Percentiles rank a stretch among this genome's conserved stretches.
phyloP scores from a whole-genome alignment of 2,888 invertebrate species.

The Callimorpha dominula region DNA sequence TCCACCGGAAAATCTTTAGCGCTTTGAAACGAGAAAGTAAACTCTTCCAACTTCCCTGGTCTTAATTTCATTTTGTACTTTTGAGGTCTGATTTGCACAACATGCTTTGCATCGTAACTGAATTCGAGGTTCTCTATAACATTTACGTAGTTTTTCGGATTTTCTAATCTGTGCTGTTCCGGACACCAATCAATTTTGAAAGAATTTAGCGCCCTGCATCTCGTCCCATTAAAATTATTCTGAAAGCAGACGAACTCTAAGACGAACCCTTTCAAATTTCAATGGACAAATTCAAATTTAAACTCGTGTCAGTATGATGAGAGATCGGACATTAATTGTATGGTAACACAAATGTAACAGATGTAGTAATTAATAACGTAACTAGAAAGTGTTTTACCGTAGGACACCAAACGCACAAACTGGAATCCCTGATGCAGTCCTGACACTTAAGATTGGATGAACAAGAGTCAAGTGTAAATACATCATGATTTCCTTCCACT shows the following conservation, averaged over 20 bases:
- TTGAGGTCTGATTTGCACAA: slow-evolving; percentile 78
- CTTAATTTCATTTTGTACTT: slow-evolving; percentile 60
- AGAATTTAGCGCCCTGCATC: slow-evolving; percentile 47
- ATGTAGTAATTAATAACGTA: neutral
- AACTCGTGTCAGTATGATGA: neutral
- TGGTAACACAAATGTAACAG: no score
- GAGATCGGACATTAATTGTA: no score
- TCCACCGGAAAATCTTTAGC: no score
- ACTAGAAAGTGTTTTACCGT: slow-evolving; percentile 52
- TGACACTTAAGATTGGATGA: slow-evolving; percentile 59
- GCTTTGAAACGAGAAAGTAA: no score
- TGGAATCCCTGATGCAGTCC: slow-evolving; percentile 67
- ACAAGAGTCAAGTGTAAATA: slow-evolving; percentile 49
- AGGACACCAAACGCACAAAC: slow-evolving; percentile 72
- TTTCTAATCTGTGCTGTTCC: slow-evolving; percentile 29
- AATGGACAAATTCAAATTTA: neutral
- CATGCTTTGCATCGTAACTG: slow-evolving; percentile 51
- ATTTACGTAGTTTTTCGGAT: slow-evolving; percentile 25
- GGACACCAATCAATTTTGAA: slow-evolving; percentile 49
- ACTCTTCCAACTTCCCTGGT: no score
- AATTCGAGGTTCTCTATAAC: slow-evolving; percentile 45
- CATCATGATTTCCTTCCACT: slow-evolving; percentile 10
- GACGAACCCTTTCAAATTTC: neutral
- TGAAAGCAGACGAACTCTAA: slow-evolving; percentile 33
- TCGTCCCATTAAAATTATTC: slow-evolving; percentile 45